phyloP scores from a whole-genome alignment of 2,113 vertebrate genomes.

The Anthoscopus minutus region DNA sequence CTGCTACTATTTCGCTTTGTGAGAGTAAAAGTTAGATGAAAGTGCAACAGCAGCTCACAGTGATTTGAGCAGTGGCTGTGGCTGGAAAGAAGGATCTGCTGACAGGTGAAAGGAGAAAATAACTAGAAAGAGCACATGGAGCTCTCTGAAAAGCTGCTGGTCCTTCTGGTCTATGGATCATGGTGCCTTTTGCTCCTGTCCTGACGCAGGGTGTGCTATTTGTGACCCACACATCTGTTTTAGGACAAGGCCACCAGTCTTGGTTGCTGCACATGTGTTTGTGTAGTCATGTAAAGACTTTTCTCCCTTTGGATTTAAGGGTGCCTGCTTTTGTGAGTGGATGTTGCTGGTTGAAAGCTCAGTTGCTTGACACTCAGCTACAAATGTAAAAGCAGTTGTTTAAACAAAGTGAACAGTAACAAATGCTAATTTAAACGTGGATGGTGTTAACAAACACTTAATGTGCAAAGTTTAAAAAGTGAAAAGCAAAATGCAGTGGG shows the following conservation, averaged over 20 bases:
- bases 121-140: not conserved
- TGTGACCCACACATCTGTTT: fast-evolving
- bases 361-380: not conserved
- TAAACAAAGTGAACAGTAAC: not conserved
- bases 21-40: conserved; percentile 11
- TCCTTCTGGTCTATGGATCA: not conserved
- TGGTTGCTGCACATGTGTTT: not conserved
- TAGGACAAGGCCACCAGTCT: not conserved
- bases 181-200: not conserved
- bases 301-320: not conserved
- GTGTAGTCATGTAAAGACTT: not conserved
- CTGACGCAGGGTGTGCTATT: not conserved
- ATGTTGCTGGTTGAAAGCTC: not conserved
- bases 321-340: not conserved
- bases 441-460: not conserved
- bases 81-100: not conserved
- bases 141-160: not conserved
- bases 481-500: not conserved
- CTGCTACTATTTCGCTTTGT: not conserved
- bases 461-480: not conserved
- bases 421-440: not conserved
- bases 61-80: not conserved
- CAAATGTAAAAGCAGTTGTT: not conserved
- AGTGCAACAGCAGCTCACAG: not conserved
- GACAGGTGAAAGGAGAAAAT: not conserved